phyloP scores from a whole-genome alignment of 2,113 vertebrate genomes.

The Chlorodrepanis virens region DNA sequence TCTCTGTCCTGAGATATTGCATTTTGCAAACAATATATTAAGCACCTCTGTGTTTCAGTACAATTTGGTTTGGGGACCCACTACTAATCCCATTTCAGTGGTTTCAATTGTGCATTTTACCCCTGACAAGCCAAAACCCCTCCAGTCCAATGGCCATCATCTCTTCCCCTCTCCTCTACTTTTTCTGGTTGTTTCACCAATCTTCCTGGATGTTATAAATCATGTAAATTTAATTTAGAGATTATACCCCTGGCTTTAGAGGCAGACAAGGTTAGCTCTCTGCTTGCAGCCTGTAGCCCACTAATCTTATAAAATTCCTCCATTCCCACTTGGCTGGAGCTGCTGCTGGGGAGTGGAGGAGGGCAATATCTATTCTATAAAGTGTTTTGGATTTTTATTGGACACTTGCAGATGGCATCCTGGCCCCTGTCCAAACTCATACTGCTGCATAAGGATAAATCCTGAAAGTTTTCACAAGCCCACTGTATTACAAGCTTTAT shows the following conservation, averaged over 20 bases:
- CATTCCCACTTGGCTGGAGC: constrained; percentile 39
- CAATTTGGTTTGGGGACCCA: constrained; percentile 8
- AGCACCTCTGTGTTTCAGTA: neutral
- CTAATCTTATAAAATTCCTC: constrained; percentile 41
- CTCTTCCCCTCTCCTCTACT: neutral
- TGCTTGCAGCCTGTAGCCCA: neutral
- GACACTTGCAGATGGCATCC: neutral
- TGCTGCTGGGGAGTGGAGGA: neutral
- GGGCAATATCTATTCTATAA: neutral
- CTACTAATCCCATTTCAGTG: neutral
- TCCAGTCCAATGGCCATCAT: neutral
- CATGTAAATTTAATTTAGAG: constrained; percentile 66
- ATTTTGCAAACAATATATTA: constrained; percentile 15
- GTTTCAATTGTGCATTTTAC: neutral
- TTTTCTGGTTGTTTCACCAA: neutral
- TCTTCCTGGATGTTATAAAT: constrained; percentile 26
- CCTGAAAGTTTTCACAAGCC: neutral
- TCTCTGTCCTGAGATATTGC: neutral
- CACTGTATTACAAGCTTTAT: neutral
- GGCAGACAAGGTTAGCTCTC: constrained; percentile 3
- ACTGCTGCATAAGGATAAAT: neutral
- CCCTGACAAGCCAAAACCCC: neutral
- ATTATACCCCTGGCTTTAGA: constrained; percentile 37
- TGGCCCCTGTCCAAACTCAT: neutral
- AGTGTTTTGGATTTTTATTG: neutral